Conservation (phyloP, 2,113 vertebrate genomes). For the Hyperopisus bebe region DNA sequence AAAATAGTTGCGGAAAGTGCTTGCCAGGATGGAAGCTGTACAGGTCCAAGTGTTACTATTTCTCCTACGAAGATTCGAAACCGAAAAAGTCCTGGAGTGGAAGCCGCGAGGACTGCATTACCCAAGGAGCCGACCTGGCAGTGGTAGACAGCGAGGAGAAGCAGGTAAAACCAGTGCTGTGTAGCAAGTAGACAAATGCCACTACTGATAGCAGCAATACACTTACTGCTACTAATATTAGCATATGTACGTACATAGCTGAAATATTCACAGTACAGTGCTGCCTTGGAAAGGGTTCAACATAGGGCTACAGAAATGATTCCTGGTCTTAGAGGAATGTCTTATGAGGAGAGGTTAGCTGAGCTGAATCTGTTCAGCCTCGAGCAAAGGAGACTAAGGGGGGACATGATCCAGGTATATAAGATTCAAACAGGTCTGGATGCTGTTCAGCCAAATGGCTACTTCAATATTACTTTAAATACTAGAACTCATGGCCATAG, state of each 20-base stretch:
- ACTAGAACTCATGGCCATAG: too few relatives aligned
- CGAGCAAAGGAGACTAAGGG: too few relatives aligned
- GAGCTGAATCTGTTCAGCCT: too few relatives aligned
- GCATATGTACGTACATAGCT: neutral
- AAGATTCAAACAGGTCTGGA: too few relatives aligned
- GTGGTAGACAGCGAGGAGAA: conserved; percentile 41
- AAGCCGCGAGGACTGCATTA: conserved; percentile 44
- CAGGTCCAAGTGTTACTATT: conserved; percentile 45
- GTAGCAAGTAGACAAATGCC: neutral
- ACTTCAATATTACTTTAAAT: too few relatives aligned
- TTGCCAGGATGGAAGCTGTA: conserved; percentile 39
- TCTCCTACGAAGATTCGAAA: conserved; percentile 24
- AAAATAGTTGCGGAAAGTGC: conserved; percentile 43
- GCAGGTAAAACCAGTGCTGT: conserved; percentile 40
- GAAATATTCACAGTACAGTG: neutral
- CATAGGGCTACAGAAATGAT: too few relatives aligned
- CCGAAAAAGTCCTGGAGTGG: conserved; percentile 43
- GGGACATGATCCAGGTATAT: too few relatives aligned
- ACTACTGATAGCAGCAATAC: neutral
- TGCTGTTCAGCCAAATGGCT: too few relatives aligned
- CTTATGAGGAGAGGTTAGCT: too few relatives aligned
- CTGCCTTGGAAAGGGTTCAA: too few relatives aligned
- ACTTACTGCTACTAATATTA: neutral
- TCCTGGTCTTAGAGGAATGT: too few relatives aligned
- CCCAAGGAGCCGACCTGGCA: conserved; percentile 41